Conservation (phyloP, 2,113 vertebrate species). For the Pycnonotus jocosus region DNA sequence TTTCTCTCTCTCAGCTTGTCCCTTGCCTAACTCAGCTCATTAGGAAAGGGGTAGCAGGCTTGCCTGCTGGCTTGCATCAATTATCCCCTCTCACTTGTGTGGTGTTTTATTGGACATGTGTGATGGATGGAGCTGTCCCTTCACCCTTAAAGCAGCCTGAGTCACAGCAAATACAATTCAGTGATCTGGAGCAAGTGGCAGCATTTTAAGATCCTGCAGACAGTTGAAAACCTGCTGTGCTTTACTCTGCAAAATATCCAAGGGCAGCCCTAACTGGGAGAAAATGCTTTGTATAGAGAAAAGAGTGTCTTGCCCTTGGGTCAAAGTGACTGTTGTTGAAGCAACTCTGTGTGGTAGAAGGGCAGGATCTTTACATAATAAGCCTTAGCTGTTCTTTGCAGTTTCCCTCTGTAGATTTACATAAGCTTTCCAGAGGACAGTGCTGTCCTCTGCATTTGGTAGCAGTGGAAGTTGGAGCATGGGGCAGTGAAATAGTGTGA, state of each 20-base stretch:
- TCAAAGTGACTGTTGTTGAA: neutral
- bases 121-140: neutral
- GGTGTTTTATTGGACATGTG: neutral
- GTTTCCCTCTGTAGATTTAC: neutral
- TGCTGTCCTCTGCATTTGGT: neutral
- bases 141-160: neutral
- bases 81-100: neutral
- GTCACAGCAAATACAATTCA: neutral
- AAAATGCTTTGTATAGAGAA: neutral
- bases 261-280: neutral
- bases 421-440: neutral
- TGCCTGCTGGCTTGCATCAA: neutral
- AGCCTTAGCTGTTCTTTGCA: neutral
- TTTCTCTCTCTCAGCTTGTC: neutral
- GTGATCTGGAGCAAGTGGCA: neutral
- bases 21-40: neutral
- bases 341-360: neutral
- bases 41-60: neutral
- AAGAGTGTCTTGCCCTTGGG: neutral
- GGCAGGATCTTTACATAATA: neutral
- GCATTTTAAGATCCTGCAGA: neutral
- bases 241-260: neutral
- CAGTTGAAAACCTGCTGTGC: neutral
- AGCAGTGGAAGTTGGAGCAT: neutral
- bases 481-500: neutral